These are phyloP conservation scores for Bombylius discolor DNA, from an alignment of 2,888 invertebrate genomes.

Conservation along the genomic window DNA sequence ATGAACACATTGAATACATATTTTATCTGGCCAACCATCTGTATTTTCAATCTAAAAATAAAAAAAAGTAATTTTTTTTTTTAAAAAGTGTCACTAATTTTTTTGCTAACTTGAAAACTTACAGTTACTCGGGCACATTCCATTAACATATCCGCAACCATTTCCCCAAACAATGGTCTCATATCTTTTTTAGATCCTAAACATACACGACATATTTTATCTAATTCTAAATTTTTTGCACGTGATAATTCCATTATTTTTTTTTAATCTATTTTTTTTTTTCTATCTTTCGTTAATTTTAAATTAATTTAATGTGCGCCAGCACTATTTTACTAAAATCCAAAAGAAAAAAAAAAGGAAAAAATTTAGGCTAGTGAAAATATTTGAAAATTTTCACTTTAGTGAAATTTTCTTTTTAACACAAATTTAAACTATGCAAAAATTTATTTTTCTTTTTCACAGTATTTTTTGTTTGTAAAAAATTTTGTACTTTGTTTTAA, in stretches of 20 bases:
- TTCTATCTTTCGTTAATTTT: too few relatives aligned
- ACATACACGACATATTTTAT: conserved; percentile 51
- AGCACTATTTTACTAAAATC: too few relatives aligned
- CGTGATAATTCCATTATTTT: conserved; percentile 14
- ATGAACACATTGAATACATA: conserved; percentile 51
- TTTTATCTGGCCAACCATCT: conserved; percentile 46
- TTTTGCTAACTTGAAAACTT: conserved; percentile 15
- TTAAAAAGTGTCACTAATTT: not conserved
- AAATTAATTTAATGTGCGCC: too few relatives aligned
- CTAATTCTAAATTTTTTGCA: conserved; percentile 37
- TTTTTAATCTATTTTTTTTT: too few relatives aligned
- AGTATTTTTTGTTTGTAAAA: too few relatives aligned
- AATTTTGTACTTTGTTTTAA: too few relatives aligned
- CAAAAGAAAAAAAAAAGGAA: too few relatives aligned
- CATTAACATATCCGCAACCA: conserved; percentile 52
- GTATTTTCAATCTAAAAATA: conserved; percentile 40
- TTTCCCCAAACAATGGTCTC: conserved; percentile 50
- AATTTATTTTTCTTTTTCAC: too few relatives aligned
- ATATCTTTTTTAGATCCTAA: conserved; percentile 50
- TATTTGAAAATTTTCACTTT: too few relatives aligned
- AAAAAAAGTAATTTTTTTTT: not conserved
- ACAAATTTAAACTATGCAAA: too few relatives aligned
- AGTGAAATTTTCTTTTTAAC: too few relatives aligned
- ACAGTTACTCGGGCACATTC: conserved; percentile 48
- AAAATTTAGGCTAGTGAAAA: too few relatives aligned